A percentile compares a stretch with the other conserved stretches of the same genome.
These are phyloP conservation scores for Strix uralensis DNA, from an alignment of 2,113 vertebrate genomes.

Conservation along the genomic window DNA sequence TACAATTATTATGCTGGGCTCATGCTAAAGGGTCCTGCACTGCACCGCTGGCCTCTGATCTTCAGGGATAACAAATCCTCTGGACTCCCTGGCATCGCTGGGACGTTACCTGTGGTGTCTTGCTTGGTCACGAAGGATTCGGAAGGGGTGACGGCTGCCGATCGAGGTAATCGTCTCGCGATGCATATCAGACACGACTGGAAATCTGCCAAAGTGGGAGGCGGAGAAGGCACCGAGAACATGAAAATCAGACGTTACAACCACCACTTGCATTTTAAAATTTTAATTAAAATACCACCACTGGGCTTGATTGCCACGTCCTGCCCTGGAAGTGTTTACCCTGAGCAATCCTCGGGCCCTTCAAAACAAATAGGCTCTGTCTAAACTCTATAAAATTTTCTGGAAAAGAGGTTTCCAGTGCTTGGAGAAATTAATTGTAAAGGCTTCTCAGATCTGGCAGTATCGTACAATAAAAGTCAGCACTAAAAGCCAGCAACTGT, in stretches of 20 bases:
- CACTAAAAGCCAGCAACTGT: constrained; percentile 19
- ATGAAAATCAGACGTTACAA: not conserved
- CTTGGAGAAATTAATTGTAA: constrained; percentile 26
- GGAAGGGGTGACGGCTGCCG: constrained; percentile 75
- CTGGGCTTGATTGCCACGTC: not conserved
- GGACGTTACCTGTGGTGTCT: constrained; percentile 89
- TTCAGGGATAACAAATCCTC: not conserved
- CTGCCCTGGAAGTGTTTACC: not conserved
- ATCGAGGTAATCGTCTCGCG: constrained; percentile 85
- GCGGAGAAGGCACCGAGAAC: not conserved
- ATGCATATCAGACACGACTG: constrained; percentile 95
- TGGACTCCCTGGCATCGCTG: fast-evolving
- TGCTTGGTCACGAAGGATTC: constrained; percentile 97
- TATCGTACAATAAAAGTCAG: not conserved
- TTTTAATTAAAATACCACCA: not conserved
- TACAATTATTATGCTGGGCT: not conserved
- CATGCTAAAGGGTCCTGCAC: not conserved
- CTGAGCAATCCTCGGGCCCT: not conserved
- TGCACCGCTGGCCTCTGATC: not conserved
- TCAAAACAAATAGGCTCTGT: not conserved
- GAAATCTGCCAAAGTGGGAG: constrained; percentile 78
- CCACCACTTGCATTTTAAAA: not conserved
- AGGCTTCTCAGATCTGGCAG: not conserved
- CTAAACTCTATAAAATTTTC: not conserved
- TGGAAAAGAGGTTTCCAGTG: not conserved